phyloP scores from a whole-genome alignment of 2,113 vertebrate genomes.

The Thryonomys swinderianus region DNA sequence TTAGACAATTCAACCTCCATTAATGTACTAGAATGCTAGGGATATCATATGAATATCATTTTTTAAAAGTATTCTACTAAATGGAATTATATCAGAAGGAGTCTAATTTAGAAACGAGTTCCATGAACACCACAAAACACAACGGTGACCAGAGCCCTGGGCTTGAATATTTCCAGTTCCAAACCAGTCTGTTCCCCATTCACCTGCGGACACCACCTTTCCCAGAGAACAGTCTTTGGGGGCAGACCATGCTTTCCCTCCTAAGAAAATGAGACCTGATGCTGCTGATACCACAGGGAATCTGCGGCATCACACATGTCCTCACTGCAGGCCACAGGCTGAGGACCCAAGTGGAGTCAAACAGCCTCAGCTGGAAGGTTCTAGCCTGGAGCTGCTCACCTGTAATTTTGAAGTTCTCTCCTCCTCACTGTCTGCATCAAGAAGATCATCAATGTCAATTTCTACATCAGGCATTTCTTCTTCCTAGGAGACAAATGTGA shows the following conservation, averaged over 20 bases:
- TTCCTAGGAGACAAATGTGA: slow-evolving; percentile 86
- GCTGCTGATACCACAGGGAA: rapidly evolving
- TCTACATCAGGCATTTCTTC: slow-evolving; percentile 99
- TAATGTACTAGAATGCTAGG: neutral
- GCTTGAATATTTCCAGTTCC: neutral
- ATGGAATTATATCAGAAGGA: neutral
- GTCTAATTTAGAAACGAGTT: neutral
- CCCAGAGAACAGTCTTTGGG: neutral
- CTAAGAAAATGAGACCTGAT: neutral
- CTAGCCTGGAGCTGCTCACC: slow-evolving; percentile 83
- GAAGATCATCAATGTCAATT: slow-evolving; percentile 97
- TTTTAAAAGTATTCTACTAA: neutral
- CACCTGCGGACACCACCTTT: neutral
- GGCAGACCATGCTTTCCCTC: neutral
- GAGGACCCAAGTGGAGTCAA: neutral
- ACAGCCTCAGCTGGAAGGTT: neutral
- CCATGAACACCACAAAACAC: neutral
- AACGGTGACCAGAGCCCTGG: neutral
- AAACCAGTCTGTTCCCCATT: neutral
- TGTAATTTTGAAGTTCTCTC: slow-evolving; percentile 96
- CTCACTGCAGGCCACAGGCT: neutral
- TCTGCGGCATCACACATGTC: neutral
- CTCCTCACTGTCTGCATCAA: slow-evolving; percentile 96
- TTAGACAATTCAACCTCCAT: neutral
- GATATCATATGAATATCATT: neutral